These are phyloP conservation scores for Cyprichromis sp. DNA, from an alignment of 2,113 vertebrate species.

Conservation along the genomic window DNA sequence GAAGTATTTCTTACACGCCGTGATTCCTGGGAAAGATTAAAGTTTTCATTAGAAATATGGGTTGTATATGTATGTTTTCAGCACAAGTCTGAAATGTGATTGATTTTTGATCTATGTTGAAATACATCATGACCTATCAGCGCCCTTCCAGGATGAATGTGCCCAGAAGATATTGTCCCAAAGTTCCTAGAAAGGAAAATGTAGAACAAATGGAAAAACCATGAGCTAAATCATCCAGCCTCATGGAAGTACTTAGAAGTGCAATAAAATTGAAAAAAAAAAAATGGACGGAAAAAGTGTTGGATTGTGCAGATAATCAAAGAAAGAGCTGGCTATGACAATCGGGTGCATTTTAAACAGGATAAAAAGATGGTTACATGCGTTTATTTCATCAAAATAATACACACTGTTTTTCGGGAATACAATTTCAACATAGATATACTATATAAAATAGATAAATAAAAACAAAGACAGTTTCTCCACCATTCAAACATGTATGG, in stretches of 20 bases:
- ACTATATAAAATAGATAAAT: neutral
- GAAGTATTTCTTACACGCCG: neutral
- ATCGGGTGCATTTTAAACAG: neutral
- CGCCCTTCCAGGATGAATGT: neutral
- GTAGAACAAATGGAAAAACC: neutral
- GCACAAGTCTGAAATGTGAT: neutral
- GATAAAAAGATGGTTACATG: neutral
- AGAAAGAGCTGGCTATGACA: neutral
- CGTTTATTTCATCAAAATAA: neutral
- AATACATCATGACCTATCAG: slow-evolving; percentile 9
- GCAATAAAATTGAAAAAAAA: neutral
- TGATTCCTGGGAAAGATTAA: neutral
- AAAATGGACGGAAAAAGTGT: neutral
- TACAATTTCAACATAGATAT: neutral
- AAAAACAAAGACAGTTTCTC: neutral
- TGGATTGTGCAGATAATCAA: neutral
- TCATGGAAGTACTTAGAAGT: neutral
- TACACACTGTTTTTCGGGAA: neutral
- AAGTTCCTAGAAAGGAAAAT: slow-evolving; percentile 5
- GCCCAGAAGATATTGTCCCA: neutral
- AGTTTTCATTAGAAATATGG: neutral
- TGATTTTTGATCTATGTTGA: neutral
- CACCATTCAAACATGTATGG: neutral
- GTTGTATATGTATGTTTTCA: neutral
- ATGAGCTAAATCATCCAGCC: neutral